Conservation (phyloP, 1,140 invertebrate genomes). For the Penaeus indicus region DNA sequence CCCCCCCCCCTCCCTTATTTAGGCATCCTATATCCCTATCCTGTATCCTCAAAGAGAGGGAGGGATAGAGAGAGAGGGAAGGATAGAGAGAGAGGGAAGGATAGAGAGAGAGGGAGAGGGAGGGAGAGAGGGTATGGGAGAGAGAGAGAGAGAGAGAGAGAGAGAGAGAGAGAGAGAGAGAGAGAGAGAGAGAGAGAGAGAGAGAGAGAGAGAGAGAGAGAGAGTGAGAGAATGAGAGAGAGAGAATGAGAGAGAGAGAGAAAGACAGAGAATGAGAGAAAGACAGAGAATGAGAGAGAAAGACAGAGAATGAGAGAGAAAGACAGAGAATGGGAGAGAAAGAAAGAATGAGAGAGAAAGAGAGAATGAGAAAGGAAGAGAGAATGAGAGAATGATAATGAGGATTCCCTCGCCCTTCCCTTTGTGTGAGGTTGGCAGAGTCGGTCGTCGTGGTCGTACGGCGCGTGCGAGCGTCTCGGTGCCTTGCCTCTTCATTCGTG, state of each 20-base stretch:
- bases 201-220: constrained; percentile 15
- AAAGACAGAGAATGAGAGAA: background rate
- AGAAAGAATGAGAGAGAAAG: background rate
- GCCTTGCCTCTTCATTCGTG: no score
- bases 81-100: background rate
- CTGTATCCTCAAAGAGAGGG: background rate
- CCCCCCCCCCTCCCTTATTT: no score
- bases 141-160: background rate
- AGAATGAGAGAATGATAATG: background rate
- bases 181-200: constrained; percentile 12
- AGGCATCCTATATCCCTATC: no score
- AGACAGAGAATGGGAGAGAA: background rate
- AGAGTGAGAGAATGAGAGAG: constrained; percentile 27
- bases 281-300: background rate
- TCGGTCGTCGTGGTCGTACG: no score
- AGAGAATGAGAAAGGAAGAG: constrained; percentile 17
- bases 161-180: background rate
- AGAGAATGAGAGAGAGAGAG: background rate
- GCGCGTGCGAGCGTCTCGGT: no score
- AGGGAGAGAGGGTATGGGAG: background rate
- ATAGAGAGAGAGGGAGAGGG: background rate
- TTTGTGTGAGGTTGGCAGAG: no score
- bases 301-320: background rate
- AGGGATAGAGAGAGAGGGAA: background rate
- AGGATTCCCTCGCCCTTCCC: no score